Conservation (phyloP, 2,113 vertebrate species). For the Ahaetulla prasina region DNA sequence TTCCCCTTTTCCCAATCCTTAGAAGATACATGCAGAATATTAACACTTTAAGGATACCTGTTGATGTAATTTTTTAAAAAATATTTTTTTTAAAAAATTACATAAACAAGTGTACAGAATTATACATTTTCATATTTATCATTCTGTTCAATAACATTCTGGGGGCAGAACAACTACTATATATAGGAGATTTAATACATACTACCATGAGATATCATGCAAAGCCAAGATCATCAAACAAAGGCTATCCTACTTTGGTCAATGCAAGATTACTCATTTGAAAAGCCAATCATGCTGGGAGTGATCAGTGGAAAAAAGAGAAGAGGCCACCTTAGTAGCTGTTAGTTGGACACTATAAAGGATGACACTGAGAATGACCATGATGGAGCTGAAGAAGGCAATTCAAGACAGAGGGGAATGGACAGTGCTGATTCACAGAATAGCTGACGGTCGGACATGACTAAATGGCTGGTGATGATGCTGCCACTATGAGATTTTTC, state of each 20-base stretch:
- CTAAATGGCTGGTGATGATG: neutral
- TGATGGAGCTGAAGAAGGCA: neutral
- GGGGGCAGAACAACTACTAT: neutral
- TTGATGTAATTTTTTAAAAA: neutral
- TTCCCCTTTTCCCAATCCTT: neutral
- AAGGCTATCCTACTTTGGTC: neutral
- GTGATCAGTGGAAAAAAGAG: neutral
- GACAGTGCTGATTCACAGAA: neutral
- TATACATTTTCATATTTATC: neutral
- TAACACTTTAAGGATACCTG: neutral
- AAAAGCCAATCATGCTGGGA: neutral
- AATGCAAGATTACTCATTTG: neutral
- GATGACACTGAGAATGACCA: neutral
- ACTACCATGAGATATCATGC: neutral
- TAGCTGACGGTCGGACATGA: neutral
- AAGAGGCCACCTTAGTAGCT: neutral
- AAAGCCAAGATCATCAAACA: neutral
- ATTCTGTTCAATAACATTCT: neutral
- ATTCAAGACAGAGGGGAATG: neutral
- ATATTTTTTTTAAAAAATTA: neutral
- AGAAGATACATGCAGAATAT: neutral
- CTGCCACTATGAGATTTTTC: neutral
- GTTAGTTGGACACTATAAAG: neutral
- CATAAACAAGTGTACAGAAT: neutral
- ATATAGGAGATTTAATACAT: neutral